These are phyloP conservation scores for Thripadectes ignobilis DNA, from an alignment of 2,797 vertebrate genomes.

Conservation along the genomic window DNA sequence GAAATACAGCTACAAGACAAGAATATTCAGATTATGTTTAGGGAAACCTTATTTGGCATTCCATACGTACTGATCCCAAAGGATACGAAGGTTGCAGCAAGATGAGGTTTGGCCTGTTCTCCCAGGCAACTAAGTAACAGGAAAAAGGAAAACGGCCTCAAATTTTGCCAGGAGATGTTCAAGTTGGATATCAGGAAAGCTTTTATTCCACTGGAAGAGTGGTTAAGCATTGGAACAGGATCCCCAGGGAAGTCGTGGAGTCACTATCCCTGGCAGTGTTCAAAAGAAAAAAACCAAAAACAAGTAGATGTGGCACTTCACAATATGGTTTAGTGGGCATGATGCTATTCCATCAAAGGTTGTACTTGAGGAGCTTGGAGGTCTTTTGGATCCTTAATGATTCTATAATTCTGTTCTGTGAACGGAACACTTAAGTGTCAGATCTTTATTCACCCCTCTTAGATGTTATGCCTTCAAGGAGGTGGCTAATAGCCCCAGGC, in stretches of 20 bases:
- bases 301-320: neutral
- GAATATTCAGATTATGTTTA: neutral
- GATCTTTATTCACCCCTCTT: neutral
- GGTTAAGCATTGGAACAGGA: neutral
- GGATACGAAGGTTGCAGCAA: neutral
- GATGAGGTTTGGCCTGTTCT: neutral
- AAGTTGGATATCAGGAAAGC: neutral
- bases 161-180: neutral
- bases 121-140: neutral
- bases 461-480: neutral
- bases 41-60: neutral
- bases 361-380: neutral
- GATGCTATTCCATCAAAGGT: neutral
- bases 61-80: accelerated
- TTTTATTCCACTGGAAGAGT: neutral
- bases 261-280: neutral
- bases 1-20: conserved; percentile 76
- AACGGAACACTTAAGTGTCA: neutral
- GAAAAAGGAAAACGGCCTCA: neutral
- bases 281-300: too few relatives aligned
- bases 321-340: neutral
- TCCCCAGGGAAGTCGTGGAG: neutral
- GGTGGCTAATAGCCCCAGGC: neutral
- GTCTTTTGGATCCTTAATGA: neutral
- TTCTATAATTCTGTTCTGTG: neutral